phyloP scores from a whole-genome alignment of 2,797 vertebrate genomes.

The Acropternis orthonyx region DNA sequence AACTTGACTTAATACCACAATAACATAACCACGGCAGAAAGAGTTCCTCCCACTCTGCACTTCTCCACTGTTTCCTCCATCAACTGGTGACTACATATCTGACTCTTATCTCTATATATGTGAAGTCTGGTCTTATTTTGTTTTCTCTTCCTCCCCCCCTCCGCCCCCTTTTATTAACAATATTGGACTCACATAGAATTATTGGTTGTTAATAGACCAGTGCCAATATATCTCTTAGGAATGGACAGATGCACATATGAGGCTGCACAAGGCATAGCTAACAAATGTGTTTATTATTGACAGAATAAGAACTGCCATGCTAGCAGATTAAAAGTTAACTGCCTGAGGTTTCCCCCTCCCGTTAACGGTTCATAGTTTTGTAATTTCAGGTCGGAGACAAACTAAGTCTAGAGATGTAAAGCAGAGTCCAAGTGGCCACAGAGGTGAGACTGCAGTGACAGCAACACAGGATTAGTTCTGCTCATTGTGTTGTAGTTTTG shows the following conservation, averaged over 20 bases:
- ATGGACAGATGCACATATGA: background rate
- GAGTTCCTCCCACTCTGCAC: slow-evolving; percentile 38
- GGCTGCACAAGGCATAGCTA: background rate
- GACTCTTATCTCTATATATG: background rate
- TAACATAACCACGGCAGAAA: background rate
- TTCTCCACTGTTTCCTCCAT: background rate
- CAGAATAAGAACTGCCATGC: background rate
- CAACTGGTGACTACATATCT: background rate
- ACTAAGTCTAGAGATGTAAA: background rate
- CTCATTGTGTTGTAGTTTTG: background rate
- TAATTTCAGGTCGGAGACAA: slow-evolving; percentile 39
- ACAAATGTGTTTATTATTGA: slow-evolving; percentile 43
- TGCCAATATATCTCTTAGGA: background rate
- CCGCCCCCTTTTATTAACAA: background rate
- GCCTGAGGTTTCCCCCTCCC: background rate
- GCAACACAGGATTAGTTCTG: background rate
- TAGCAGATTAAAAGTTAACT: slow-evolving; percentile 27
- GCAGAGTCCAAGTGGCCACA: background rate
- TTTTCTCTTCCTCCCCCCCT: too few species aligned
- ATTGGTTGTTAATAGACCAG: background rate
- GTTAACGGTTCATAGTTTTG: slow-evolving; percentile 32
- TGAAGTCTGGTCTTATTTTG: background rate
- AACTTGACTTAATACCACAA: slow-evolving; percentile 11
- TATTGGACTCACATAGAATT: background rate
- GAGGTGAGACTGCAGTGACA: background rate